Base-by-base conservation (phyloP, 2,888 invertebrate species). In the Nephrotoma guestfalica region DNA sequence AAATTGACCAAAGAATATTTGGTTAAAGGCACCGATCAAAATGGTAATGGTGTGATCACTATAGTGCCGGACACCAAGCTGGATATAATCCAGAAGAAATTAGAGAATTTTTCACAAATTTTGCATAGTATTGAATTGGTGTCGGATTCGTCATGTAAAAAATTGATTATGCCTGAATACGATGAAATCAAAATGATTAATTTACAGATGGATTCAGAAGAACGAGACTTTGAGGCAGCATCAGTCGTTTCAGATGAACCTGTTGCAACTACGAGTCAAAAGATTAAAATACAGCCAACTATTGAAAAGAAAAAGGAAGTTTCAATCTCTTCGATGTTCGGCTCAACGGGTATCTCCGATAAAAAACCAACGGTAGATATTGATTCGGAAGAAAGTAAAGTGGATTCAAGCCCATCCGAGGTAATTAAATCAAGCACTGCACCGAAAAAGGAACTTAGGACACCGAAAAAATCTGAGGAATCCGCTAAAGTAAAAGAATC, bases 141-240 rank as follows among this genome's bases (percentile, higher is more conserved):
- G 9, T 84, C 84, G 6, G 7, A 84, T n/a, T 84, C 84, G 2
- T 41, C n/a, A 2, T 30, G 7, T 9, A 84, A 84, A 84, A 84
- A 41, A 84, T 41, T 84, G n/a, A 11, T 84, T 15, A 15, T 42
- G 9, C 42, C 84, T 6, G 84, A 84, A 84, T 84, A 84, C n/a
- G 15, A 84, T 84, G 84, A 84, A n/a, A 84, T 84, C n/a, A 84
- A 84, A 84, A 84, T 84, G 42, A 84, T 84, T n/a, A 84, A 42
- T 84, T 41, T 84, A 11, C 6, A 41, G 41, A 41, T 84, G 0
- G 9, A 41, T 84, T 42, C 15, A 41, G 41, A 84, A 6, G 41
- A 84, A 41, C 41, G 84, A 6, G 41, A 42, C 6, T 84, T 84
- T 41, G 84, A 41, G 0, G 15, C 5, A 5, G 0, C 15, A 41